Percentiles rank a stretch among this genome's conserved stretches.
These are phyloP conservation scores for Apistogramma diplotaenia DNA, from an alignment of 2,113 vertebrate genomes.

Conservation along the genomic window DNA sequence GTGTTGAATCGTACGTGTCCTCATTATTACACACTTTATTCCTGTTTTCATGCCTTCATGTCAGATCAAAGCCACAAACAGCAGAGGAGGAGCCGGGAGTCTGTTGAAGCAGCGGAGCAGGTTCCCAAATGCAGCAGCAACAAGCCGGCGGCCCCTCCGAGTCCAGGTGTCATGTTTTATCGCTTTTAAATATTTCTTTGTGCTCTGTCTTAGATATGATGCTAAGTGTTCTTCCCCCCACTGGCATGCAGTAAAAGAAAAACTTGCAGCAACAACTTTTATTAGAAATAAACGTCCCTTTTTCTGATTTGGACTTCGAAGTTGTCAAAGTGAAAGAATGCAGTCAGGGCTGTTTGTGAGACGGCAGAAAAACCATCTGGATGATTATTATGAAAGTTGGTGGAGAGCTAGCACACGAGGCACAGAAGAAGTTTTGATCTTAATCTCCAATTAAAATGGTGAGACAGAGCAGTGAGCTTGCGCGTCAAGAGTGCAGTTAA, in stretches of 20 bases:
- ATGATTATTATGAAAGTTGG: not conserved
- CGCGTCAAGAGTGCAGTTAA: too few relatives aligned
- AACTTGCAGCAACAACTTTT: not conserved
- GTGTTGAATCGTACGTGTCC: not conserved
- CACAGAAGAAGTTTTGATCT: not conserved
- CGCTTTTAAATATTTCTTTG: not conserved
- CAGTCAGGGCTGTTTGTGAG: not conserved
- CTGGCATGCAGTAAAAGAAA: not conserved
- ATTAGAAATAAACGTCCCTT: not conserved
- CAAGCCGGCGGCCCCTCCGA: not conserved
- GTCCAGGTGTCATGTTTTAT: slow-evolving; percentile 30
- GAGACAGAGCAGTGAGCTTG: too few relatives aligned
- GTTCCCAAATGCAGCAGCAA: not conserved
- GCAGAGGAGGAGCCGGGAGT: not conserved
- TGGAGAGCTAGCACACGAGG: not conserved
- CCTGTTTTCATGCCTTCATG: not conserved
- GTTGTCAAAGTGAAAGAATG: not conserved
- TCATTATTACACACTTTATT: not conserved
- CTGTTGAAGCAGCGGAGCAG: not conserved
- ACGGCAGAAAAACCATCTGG: not conserved
- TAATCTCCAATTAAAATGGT: not conserved
- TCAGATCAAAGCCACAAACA: slow-evolving; percentile 17
- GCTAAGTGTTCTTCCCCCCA: not conserved
- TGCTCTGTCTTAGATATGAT: not conserved
- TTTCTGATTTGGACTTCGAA: not conserved